Conservation (phyloP, 2,113 vertebrate genomes). For the Paramisgurnus dabryanus region DNA sequence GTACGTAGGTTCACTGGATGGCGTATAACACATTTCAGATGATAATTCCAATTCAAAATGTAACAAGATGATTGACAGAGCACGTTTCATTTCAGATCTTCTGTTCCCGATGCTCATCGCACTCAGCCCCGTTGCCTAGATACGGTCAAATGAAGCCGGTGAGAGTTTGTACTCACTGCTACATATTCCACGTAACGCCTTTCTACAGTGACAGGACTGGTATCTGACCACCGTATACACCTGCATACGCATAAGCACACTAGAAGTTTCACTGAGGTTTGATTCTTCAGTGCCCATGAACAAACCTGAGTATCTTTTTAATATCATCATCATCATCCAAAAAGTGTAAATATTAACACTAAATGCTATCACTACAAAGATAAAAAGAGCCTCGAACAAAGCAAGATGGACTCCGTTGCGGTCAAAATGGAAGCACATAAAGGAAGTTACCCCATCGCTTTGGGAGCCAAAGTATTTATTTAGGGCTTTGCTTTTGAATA, state of each 20-base stretch:
- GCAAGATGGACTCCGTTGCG: background rate
- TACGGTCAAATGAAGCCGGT: conserved; percentile 97
- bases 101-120: conserved; percentile 96
- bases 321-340: background rate
- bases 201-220: conserved; percentile 93
- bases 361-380: conserved; percentile 31
- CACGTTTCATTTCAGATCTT: conserved; percentile 86
- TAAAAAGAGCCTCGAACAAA: conserved; percentile 27
- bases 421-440: conserved; percentile 39
- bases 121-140: conserved; percentile 92
- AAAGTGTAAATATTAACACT: conserved; percentile 41
- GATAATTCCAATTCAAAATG: background rate
- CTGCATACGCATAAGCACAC: conserved; percentile 47
- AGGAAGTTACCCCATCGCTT: background rate
- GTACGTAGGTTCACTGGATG: conserved; percentile 64
- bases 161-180: conserved; percentile 98
- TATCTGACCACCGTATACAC: conserved; percentile 74
- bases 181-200: conserved; percentile 97
- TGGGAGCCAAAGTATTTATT: conserved; percentile 45
- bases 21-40: background rate
- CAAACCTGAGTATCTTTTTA: conserved; percentile 16
- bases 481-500: conserved; percentile 40
- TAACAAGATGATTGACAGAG: conserved; percentile 5
- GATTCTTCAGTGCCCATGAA: background rate
- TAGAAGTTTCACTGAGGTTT: conserved; percentile 10